Base-by-base conservation (phyloP, 2,888 invertebrate genomes). In the Monoplex corrugatus region DNA sequence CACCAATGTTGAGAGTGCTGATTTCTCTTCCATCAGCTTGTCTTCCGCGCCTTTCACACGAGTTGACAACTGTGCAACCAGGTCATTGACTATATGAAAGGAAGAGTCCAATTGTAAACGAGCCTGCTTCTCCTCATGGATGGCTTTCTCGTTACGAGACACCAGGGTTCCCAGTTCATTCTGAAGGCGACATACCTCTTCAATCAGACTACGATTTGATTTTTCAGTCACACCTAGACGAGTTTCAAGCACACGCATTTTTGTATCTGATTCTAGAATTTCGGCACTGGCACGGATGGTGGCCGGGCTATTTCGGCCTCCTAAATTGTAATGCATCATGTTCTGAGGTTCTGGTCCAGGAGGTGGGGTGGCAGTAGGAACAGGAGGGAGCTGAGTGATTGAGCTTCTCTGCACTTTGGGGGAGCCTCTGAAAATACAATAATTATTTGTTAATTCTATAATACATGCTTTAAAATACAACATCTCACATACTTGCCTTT, bases 121-220 rank as follows among this genome's bases (percentile, higher is more conserved):
- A 0, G 95, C 92, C 35, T 92, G 91, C 28, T 93, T 92, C 91
- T 96, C 96, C 63, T 95, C 95, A 10, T 94, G 91, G 19, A 91
- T 89, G 35, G 86, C 72, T 57, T 95, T 95, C 87, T 96, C 96
- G 92, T 94, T 95, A 44, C 93, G 92, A 16, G 94, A 93, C 13
- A 94, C 91, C 6, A 93, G 92, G 16, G 90, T 90, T 89, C 95
- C 93, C 40, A 95, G 91, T 85, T 96, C 96, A 90, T 93, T 94
- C 90, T 96, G 96, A 63, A 96, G 92, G n/a, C 95, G 92, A 28
- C 96, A 93, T 44, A 96, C 95, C 91, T 96, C 96, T 90, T 96
- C 96, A 43, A 96, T 91, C 5, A 96, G 92, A 32, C 95, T 95
- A n/a, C 96, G 92, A 92, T 96, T 96, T 6, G 96, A 96, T 91